Base-by-base conservation (phyloP, 30 jellyfish, hydroid and myxozoan species). In the Pelagia noctiluca region DNA sequence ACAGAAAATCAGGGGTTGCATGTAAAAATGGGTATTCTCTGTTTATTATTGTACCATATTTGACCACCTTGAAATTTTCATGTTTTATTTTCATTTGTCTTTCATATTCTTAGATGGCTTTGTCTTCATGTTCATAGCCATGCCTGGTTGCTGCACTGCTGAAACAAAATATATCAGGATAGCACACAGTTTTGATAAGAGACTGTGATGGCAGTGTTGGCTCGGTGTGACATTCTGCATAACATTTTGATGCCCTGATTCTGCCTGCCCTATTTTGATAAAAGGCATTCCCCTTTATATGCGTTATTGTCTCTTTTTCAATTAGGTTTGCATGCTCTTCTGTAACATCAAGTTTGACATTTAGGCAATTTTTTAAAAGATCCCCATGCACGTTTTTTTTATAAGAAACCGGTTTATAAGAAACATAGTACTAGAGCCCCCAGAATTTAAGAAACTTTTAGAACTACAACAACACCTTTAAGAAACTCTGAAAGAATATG, bases 181-280 rank as follows among this genome's bases (percentile, higher is more conserved):
- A 63, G 24, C 76, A 63, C 16, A 63, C 28, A 28, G 76, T 63
- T 28, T 63, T 63, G 54, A 28, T 63, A 2, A 63, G 53, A 5
- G 76, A 63, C 23, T 63, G 76, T 63, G 76, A 63, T 63, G 76
- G 76, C 28, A 63, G 76, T 2, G 53, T 10, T 28, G 76, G 76
- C 16, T 63, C 50, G 11, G 76, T 5, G 28, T 63, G 76, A 30
- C 68, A 10, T 52, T 25, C 68, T 3, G 68, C 68, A 3, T 52
- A 10, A 19, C 68, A 10, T 52, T 30, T 52, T 4, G 68, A 52
- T 52, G 68, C 68, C 26, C 68, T 30, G 12, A 52, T 42, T 8
- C 57, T 8, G 57, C 57, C 57, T 42, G 57, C 16, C 16, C 57
- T 8, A 42, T 42, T 8, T 5, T 5, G 57, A 16, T 5, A 42